These are phyloP conservation scores for Verasper variegatus DNA, from an alignment of 2,113 vertebrate genomes.

Conservation along the genomic window DNA sequence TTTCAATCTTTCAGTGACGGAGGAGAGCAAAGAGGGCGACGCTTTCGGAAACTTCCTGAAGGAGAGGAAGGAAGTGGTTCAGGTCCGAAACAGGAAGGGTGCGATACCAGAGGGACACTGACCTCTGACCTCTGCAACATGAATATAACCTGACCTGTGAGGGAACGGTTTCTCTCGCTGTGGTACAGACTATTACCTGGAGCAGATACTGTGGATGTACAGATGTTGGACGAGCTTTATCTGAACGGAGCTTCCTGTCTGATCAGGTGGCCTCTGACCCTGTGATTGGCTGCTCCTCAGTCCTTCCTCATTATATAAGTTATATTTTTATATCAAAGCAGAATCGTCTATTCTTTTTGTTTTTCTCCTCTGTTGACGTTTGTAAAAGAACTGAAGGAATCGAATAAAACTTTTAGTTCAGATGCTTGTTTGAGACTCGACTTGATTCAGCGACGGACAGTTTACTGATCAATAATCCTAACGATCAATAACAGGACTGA, in stretches of 20 bases:
- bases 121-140: conserved; percentile 24
- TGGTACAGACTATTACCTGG: conserved; percentile 15
- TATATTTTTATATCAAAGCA: conserved; percentile 58
- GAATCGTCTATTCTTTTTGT: conserved; percentile 6
- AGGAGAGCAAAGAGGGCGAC: conserved; percentile 88
- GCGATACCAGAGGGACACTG: conserved; percentile 37
- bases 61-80: conserved; percentile 83
- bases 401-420: conserved; percentile 39
- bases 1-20: conserved; percentile 79
- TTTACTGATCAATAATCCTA: background rate
- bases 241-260: conserved; percentile 4
- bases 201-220: background rate
- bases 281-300: conserved; percentile 1
- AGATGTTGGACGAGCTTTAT: background rate
- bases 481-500: background rate
- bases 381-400: conserved; percentile 22
- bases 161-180: background rate
- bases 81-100: conserved; percentile 79
- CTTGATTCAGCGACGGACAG: background rate
- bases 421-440: background rate
- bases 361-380: background rate
- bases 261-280: conserved; percentile 34
- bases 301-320: background rate
- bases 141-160: background rate
- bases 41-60: conserved; percentile 91